Conservation (phyloP, 2,113 vertebrate species). For the Scalopus aquaticus region DNA sequence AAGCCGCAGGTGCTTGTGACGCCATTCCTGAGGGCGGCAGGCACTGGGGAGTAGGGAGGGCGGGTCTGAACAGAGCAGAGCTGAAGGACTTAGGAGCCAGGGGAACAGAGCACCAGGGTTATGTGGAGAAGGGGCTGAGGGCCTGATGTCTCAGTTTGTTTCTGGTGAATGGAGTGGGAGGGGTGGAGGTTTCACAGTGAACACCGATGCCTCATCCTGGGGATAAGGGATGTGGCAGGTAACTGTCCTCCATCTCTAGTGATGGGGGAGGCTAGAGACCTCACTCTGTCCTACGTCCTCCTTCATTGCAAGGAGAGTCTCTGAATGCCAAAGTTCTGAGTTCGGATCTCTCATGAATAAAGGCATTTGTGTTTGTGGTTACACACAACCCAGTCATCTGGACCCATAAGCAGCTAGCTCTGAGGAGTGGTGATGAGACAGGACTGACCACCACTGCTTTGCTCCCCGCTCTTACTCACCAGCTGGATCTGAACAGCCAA, state of each 20-base stretch:
- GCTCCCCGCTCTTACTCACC: constrained; percentile 74
- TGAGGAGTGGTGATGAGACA: neutral
- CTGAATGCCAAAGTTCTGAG: neutral
- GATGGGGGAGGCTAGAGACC: neutral
- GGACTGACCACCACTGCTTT: neutral
- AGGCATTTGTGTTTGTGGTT: neutral
- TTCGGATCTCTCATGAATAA: neutral
- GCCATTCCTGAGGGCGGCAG: constrained; percentile 63
- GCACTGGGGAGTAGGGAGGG: constrained; percentile 35
- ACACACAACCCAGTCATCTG: neutral
- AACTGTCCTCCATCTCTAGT: neutral
- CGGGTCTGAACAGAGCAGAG: neutral
- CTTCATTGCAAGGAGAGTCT: neutral
- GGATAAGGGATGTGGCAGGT: neutral
- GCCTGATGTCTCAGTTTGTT: neutral
- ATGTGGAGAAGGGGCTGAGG: neutral
- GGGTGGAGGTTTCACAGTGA: neutral
- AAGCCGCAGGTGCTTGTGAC: constrained; percentile 72
- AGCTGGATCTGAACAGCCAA: constrained; percentile 46
- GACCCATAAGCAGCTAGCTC: neutral
- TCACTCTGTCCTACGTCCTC: neutral
- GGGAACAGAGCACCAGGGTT: neutral
- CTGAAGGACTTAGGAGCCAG: neutral
- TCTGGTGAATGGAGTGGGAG: neutral
- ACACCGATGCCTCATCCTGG: neutral